Evolutionary conservation across 2,113 vertebrate genomes (phyloP), one percentile per base, ranked within the genome.

Genomic region (Platichthys stellatus): DNA sequence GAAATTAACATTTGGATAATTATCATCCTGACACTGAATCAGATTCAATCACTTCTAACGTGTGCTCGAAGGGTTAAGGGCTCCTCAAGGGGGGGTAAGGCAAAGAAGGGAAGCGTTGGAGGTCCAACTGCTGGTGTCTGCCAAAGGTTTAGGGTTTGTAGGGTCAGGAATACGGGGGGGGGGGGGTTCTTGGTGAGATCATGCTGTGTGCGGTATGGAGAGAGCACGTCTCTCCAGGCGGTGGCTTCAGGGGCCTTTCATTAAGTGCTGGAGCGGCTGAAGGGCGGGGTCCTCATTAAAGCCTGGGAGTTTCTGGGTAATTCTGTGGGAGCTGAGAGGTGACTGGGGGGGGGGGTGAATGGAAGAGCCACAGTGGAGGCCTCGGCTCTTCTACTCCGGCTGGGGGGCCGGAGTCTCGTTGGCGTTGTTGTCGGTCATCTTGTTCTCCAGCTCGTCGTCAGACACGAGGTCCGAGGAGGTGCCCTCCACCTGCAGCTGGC

Each of bases 401-500:
- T 90, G 95, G 0, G 95, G 81, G 0, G 94, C 72, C 0, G 94
- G 96, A 0, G 94, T 94, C 86, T 99, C 98, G 0, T 97, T 98
- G 88, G 96, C 92, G 0, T 99, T 97, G 67, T 95, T 96, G 93
- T 96, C 95, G 0, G 90, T 90, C 54, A 81, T 85, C 87, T 98
- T 98, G 92, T 95, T 97, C 83, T 99, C 97, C 0, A 90, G 95
- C 5, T 99, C 98, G 0, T 98, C 97, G 0, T 99, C 97, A 0
- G 98, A 99, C 45, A 97, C 65, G 15, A 92, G 92, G 68, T 93
- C 92, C 80, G 91, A 35, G 11, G 40, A 13, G 17, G 97, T 96
- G 1, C 97, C 98, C 81, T 99, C 97, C 0, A 97, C 94, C 91
- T 97, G 97, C 72, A 99, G 94, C 81, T 95, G 96, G 40, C 98